Base-by-base conservation (phyloP, 1,140 invertebrate genomes). In the Diabrotica undecimpunctata region DNA sequence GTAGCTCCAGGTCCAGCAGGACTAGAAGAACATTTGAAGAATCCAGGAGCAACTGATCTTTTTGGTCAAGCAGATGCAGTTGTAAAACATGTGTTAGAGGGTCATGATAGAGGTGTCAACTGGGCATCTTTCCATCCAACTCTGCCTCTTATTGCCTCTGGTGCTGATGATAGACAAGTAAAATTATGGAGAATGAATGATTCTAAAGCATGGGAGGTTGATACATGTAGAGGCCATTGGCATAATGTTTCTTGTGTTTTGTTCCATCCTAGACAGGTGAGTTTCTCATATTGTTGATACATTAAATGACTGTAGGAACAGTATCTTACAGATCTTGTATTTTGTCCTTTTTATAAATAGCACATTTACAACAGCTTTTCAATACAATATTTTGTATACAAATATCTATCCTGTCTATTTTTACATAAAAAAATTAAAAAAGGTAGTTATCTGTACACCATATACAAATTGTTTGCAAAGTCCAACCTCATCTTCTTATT, bases 121-220 rank as follows among this genome's bases (percentile, higher is more conserved):
- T 99, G 97, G 97, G 96, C 95, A 0, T 86, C 88, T 56, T 99
- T 99, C 81, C 97, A 99, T 82, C 94, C 95, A 3, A 92, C 90
- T 9, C 82, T 98, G 69, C 97, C 97, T 0, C 80, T 99, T 37
- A 96, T 99, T 71, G 94, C 95, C 0, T 99, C 97, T 5, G 97
- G 95, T 10, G 97, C 96, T 53, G 98, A 99, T 81, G 98, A 99
- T 81, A 83, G 97, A 25, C 93, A 97, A 75, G 90, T 99, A 8
- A 99, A 99, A 80, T 82, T 99, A 63, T 99, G 97, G 97, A 84
- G 98, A 68, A 98, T 99, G 94, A 99, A 98, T 79, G 97, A 99
- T 80, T 88, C 91, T 38, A 97, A 96, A 70, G 97, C 97, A 0
- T 99, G 97, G 97, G 97, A 99, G 81, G 95, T 99, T 14, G 98